Conservation (phyloP, 2,797 vertebrate species). For the Myotis pilosus region DNA sequence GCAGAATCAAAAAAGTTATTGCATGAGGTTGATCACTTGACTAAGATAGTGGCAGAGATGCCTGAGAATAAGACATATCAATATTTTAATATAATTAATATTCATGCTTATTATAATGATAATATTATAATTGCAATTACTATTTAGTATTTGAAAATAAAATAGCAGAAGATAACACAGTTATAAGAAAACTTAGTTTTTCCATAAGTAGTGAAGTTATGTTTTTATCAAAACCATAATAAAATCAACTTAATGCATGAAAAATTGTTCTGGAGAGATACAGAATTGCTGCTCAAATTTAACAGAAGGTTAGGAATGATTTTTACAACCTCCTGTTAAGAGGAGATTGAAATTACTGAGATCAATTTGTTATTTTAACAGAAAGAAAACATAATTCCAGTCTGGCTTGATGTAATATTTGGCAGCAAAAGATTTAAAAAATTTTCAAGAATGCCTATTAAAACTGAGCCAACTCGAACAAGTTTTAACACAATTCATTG, state of each 20-base stretch:
- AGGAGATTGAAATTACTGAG: not conserved
- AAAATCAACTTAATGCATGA: not conserved
- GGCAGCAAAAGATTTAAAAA: not conserved
- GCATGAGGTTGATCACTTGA: not conserved
- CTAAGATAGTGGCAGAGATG: not conserved
- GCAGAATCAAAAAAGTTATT: not conserved
- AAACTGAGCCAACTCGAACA: not conserved
- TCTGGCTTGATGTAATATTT: constrained; percentile 14
- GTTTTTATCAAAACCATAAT: not conserved
- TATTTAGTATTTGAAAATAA: constrained; percentile 47
- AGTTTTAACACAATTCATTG: not conserved
- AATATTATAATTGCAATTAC: not conserved
- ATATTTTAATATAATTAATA: not conserved
- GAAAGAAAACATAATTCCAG: not conserved
- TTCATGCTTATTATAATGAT: not conserved
- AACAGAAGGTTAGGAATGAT: not conserved
- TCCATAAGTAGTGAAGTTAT: not conserved
- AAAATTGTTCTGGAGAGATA: not conserved
- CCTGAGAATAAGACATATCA: not conserved
- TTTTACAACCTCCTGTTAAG: not conserved
- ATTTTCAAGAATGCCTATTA: not conserved
- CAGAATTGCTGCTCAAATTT: not conserved
- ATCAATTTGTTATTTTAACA: constrained; percentile 23
- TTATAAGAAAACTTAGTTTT: not conserved
- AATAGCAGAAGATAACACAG: not conserved